These are phyloP conservation scores for Sycophaga agraensis DNA, from an alignment of 1,140 invertebrate genomes.

Conservation along the genomic window DNA sequence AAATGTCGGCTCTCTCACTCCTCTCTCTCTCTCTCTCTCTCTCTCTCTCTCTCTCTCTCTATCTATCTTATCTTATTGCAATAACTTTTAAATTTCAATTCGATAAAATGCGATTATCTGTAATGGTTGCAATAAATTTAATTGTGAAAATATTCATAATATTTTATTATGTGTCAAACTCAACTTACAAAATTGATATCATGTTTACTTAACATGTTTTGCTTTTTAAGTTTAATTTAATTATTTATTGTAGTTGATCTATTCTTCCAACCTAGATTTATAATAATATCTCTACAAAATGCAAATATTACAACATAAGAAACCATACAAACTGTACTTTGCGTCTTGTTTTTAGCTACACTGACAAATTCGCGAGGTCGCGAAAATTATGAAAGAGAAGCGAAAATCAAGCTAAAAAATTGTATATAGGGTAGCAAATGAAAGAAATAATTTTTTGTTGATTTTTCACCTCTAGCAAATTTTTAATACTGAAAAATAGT, in stretches of 20 bases:
- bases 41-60: no score
- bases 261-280: neutral
- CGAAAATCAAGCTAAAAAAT: constrained; percentile 9
- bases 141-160: no score
- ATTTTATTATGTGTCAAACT: no score
- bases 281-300: no score
- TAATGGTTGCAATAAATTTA: no score
- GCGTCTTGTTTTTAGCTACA: neutral
- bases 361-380: neutral
- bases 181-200: neutral
- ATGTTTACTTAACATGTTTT: neutral
- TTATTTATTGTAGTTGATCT: neutral
- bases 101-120: no score
- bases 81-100: no score
- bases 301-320: no score
- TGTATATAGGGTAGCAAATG: constrained; percentile 16
- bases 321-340: constrained; percentile 7
- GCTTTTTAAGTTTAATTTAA: neutral
- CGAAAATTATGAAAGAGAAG: neutral
- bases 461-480: constrained; percentile 11
- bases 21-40: no score
- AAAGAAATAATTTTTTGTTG: constrained; percentile 24
- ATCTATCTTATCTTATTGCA: no score
- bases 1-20: no score
- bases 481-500: no score